Evolutionary conservation across 53 echinoderm and acorn worm genomes (phyloP).

Genomic region (Paracentrotus lividus): DNA sequence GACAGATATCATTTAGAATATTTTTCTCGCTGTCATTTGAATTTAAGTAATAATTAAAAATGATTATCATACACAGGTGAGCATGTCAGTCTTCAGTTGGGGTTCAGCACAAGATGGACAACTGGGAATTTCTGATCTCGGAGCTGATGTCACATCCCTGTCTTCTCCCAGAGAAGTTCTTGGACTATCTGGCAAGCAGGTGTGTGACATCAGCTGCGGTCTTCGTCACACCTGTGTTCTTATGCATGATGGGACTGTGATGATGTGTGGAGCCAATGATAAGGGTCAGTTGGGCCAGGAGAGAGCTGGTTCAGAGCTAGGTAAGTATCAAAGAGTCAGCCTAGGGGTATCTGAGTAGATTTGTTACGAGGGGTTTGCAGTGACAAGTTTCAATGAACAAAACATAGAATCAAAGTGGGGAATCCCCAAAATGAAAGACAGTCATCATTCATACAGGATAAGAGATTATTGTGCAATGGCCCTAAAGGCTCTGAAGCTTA

Average conservation of each 20-base stretch:
- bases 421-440: no score
- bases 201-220: conserved; percentile 83
- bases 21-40: no score
- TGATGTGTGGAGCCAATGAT: conserved; percentile 88
- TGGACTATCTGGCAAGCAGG: conserved; percentile 57
- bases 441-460: no score
- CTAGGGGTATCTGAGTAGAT: neutral
- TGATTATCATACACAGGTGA: no score
- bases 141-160: neutral
- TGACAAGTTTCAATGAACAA: no score
- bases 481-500: no score
- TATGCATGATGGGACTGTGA: conserved; percentile 88
- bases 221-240: conserved; percentile 82
- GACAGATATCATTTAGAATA: no score
- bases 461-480: no score
- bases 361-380: no score
- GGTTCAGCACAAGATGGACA: conserved; percentile 76
- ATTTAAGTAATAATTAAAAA: no score
- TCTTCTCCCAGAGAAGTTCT: conserved; percentile 67
- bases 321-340: conserved; percentile 55
- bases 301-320: conserved; percentile 64
- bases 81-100: conserved; percentile 84
- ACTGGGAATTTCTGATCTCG: conserved; percentile 74
- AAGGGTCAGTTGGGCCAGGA: conserved; percentile 90
- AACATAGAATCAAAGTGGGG: no score